Percentiles rank a stretch among this genome's conserved stretches.
Conservation (phyloP, 1,140 invertebrate species). For the Carcinoscorpius rotundicauda region DNA sequence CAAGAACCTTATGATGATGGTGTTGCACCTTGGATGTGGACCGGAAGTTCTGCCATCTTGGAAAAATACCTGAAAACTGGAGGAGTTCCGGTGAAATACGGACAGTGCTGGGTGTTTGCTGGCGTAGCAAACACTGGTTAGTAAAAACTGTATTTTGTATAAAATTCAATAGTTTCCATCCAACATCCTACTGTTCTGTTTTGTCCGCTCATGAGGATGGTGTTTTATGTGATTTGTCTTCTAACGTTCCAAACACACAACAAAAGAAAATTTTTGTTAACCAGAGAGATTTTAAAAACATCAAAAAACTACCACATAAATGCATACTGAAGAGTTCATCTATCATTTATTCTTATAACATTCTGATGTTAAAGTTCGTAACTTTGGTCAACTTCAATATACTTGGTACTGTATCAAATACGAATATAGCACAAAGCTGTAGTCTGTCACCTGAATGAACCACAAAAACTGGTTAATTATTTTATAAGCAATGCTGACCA, state of each 20-base stretch:
- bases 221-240: too few species aligned
- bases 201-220: constrained; percentile 26
- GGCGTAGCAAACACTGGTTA: constrained; percentile 58
- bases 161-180: too few species aligned
- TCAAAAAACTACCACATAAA: too few species aligned
- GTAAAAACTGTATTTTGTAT: constrained; percentile 14
- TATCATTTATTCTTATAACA: too few species aligned
- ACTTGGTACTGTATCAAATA: background rate
- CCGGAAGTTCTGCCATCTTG: constrained; percentile 68
- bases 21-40: constrained; percentile 67
- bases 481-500: too few species aligned
- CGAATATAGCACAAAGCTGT: background rate
- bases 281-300: too few species aligned
- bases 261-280: too few species aligned
- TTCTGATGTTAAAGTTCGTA: too few species aligned
- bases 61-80: constrained; percentile 62
- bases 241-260: too few species aligned
- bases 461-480: too few species aligned
- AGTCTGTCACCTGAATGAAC: background rate
- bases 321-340: too few species aligned
- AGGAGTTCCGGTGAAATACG: constrained; percentile 70
- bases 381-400: background rate
- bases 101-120: constrained; percentile 89
- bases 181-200: too few species aligned
- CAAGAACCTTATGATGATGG: constrained; percentile 49